Conservation (phyloP, 2,113 vertebrate species). For the Ceyx cyanopectus region DNA sequence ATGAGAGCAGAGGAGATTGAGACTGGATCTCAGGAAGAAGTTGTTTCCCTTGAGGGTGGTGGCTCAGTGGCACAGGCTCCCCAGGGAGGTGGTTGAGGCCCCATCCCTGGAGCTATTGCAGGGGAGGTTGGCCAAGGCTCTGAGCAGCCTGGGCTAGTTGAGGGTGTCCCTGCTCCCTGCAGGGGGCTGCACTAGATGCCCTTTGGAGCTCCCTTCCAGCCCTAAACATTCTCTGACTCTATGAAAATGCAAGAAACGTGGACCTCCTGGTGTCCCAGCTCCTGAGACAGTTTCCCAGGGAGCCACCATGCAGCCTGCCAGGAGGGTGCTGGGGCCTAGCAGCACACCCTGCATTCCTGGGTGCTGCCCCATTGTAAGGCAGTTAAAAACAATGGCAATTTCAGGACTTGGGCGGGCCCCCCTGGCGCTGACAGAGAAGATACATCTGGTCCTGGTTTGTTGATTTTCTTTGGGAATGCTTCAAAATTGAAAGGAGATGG, state of each 20-base stretch:
- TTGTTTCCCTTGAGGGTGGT: too few relatives aligned
- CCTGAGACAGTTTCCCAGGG: not conserved
- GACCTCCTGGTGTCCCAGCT: not conserved
- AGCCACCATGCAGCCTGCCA: not conserved
- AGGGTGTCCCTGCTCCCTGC: too few relatives aligned
- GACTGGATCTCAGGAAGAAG: too few relatives aligned
- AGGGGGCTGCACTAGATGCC: too few relatives aligned
- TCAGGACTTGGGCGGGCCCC: not conserved
- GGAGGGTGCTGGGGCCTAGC: not conserved
- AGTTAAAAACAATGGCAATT: slow-evolving; percentile 20
- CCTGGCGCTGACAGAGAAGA: not conserved
- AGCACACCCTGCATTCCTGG: not conserved
- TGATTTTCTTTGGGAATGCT: slow-evolving; percentile 20
- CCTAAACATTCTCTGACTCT: too few relatives aligned
- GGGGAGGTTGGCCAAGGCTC: too few relatives aligned
- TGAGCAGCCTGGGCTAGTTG: too few relatives aligned
- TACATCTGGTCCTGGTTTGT: slow-evolving; percentile 29
- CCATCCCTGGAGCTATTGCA: too few relatives aligned
- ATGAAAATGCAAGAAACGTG: not conserved
- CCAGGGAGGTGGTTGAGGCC: too few relatives aligned
- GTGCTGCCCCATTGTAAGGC: slow-evolving; percentile 13
- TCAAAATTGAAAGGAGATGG: slow-evolving; percentile 27
- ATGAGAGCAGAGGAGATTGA: too few relatives aligned
- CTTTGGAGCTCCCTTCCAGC: too few relatives aligned
- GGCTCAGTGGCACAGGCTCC: too few relatives aligned